Evolutionary conservation across 2,888 invertebrate species (phyloP), one percentile per base, ranked within the genome.

Genomic region (Cartodere bifasciata): DNA sequence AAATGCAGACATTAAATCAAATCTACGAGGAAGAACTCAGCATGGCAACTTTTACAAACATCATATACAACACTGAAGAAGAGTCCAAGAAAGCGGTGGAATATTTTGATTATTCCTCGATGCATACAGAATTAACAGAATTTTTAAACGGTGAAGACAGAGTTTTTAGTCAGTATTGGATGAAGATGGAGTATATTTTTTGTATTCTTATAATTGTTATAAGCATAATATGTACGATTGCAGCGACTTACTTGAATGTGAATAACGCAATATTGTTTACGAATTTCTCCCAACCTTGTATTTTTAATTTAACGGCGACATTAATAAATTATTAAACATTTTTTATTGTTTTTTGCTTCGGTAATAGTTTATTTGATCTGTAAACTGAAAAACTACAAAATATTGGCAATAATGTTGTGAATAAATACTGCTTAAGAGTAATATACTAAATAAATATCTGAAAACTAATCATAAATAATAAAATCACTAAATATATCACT

Each of bases 221-320:
- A 43, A 82, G 84, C 1, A 44, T 75, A 4, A 28, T 60, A 2
- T 73, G 80, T 3, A 83, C 82, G 0, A 44, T 72, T 2, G 63
- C 73, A 0, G 72, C 83, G 0, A 80, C 80, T 1, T 83, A 75
- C 46, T 70, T 77, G 3, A 82, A 81, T 58, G 60, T 83, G 48
- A 60, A 66, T 9, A 72, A 74, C 48, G 71, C 77, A 1, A 62
- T 75, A 9, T 60, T 62, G 24, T 76, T 73, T 25, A 72, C 75
- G 1, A 65, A 65, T 21, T 81, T 79, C 43, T 70, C 75, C 23
- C 75, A 78, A 14, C 80, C 84, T 2, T 85, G 84, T 57, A 64
- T 84, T 40, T 55, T 72, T 17, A 82, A 82, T 47, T 63, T 72
- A 23, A 44, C 50, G 11, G 27, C 26, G 16, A 32, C 41, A 10